Evolutionary conservation across 1,140 invertebrate species (phyloP), one percentile per base, ranked within the genome.

Genomic region (Physella acuta): DNA sequence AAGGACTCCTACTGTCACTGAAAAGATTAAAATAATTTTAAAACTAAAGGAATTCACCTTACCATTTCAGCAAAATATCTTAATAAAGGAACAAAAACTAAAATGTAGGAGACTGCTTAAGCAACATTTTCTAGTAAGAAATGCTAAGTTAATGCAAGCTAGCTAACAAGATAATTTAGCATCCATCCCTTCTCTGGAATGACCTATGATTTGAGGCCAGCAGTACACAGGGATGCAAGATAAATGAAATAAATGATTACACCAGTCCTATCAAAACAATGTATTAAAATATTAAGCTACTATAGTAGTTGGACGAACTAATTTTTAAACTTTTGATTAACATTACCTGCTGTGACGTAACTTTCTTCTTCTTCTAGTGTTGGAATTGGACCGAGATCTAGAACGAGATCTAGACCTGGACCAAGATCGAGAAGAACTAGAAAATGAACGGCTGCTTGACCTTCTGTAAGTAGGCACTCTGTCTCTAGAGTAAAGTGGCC

Each of bases 321-420:
- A 44, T 44, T 8, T 44, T 11, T 44, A 44, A 11, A 44, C 8
- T 14, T 55, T 14, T 55, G 8, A 14, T 55, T 14, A 17, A 55
- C 52, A n/a, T 8, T 16, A 61, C 59, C 59, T 61, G 59, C 36
- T 61, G 17, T 26, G 59, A 73, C 71, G 76, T 68, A 66, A 63
- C 55, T 73, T 64, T 68, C 70, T 78, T n/a, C 75, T 62, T 26
- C 65, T 81, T 56, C 68, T 65, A 28, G 63, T 65, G 24, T 61
- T 56, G 59, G 83, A 85, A 61, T 81, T 82, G 51, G 87, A 88
- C 5, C 71, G 49, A 44, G 71, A 74, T 52, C 76, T 69, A 51
- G 76, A 77, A 8, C 82, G 76, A 30, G 88, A 89, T 34, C 85
- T 76, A n/a, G 86, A 87, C 58, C 85, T 81, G 66, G 87, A 86